Evolutionary conservation across 1,140 invertebrate genomes (phyloP), one percentile per base, ranked within the genome.

Genomic region (Phenacoccus solenopsis): DNA sequence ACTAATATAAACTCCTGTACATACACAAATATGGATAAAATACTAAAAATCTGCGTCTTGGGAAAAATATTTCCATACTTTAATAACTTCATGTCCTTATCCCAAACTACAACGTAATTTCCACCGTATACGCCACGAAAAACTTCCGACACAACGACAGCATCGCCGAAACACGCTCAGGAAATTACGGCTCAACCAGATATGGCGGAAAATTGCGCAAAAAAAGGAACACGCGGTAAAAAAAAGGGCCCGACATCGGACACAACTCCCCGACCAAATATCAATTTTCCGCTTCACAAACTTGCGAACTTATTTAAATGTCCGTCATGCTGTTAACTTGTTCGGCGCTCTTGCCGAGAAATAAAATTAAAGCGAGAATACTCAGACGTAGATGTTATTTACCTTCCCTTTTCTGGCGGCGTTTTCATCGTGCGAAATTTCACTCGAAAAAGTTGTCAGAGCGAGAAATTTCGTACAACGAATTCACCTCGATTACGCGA

Each of bases 251-350:
- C 22, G 10, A 20, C 59, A 64, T 16, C 59, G 59, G 59, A 64
- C 59, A 64, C 12, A 64, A 64, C 25, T 64, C 59, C 25, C 21
- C 59, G 59, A 64, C 59, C 21, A 64, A 27, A 64, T 64, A 25
- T 64, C 59, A 64, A 64, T 64, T 64, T 64, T 64, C 59, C 59
- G 59, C 59, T 64, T 27, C 20, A 64, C 59, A 27, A 64, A 64
- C 25, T 64, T 64, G 25, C 21, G 59, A 64, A 64, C 59, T 64
- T 64, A 64, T 64, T 64, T 64, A 64, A 64, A 64, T 64, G 59
- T 64, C 59, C 59, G 59, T 27, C 59, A 64, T n/a, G 38, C 16
- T 49, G 38, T n/a, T 49, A 49, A 49, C 38, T 49, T 49, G 38
- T 49, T 49, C 38, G 16, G 38, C 5, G 38, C 5, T 49, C 20